phyloP scores from a whole-genome alignment of 2,888 invertebrate genomes.

The Folsomia candida region DNA sequence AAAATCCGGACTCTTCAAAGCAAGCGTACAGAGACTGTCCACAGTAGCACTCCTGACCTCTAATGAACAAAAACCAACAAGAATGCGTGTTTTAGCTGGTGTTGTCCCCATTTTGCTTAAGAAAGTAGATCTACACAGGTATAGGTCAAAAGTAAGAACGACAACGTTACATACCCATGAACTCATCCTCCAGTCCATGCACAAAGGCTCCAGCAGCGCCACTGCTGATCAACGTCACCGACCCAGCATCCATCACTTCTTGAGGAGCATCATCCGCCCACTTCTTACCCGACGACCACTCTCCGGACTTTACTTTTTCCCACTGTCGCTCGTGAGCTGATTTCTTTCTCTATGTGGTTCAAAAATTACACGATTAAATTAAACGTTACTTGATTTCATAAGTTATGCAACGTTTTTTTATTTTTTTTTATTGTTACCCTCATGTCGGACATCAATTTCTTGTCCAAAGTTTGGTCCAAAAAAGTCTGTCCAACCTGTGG shows the following conservation, averaged over 20 bases:
- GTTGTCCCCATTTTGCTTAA: too few relatives aligned
- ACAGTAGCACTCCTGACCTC: slow-evolving; percentile 94
- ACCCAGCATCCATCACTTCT: slow-evolving; percentile 71
- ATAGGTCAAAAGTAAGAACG: too few relatives aligned
- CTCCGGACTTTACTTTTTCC: slow-evolving; percentile 77
- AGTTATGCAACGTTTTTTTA: too few relatives aligned
- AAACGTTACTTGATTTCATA: slow-evolving; percentile 17
- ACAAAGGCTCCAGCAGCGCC: slow-evolving; percentile 98
- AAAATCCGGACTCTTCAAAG: slow-evolving; percentile 77
- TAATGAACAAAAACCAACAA: slow-evolving; percentile 54
- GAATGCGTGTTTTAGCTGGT: too few relatives aligned
- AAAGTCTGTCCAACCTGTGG: slow-evolving; percentile 82
- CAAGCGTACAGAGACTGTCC: slow-evolving; percentile 85
- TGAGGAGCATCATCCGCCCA: slow-evolving; percentile 82
- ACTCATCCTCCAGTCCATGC: slow-evolving; percentile 97
- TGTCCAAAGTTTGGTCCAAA: slow-evolving; percentile 92
- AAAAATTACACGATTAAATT: background rate
- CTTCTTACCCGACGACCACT: slow-evolving; percentile 88
- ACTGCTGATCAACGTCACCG: slow-evolving; percentile 76
- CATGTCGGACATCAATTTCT: slow-evolving; percentile 95
- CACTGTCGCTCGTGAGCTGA: slow-evolving; percentile 82
- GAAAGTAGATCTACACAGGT: too few relatives aligned
- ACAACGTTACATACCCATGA: slow-evolving; percentile 75
- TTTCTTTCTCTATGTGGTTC: slow-evolving; percentile 65
- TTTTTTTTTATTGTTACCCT: too few relatives aligned